These are phyloP conservation scores for Nerophis ophidion DNA, from an alignment of 2,113 vertebrate genomes.

Conservation along the genomic window DNA sequence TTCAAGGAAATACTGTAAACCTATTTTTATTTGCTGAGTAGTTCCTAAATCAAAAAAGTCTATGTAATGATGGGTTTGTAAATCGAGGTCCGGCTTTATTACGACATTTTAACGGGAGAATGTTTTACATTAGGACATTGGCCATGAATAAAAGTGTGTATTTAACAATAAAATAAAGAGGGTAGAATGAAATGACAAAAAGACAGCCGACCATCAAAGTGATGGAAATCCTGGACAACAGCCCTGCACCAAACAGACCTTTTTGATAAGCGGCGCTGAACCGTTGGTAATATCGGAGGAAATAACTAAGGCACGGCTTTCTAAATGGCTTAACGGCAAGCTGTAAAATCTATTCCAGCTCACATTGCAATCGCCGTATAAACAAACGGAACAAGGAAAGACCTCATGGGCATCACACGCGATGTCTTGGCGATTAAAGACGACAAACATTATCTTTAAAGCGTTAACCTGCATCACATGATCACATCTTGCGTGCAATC, in stretches of 20 bases:
- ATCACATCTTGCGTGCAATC: conserved; percentile 15
- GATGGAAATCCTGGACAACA: neutral
- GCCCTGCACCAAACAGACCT: neutral
- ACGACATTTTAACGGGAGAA: neutral
- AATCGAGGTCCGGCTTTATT: neutral
- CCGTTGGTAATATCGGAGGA: neutral
- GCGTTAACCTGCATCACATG: neutral
- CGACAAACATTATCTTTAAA: conserved; percentile 2
- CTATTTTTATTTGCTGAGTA: too few species aligned
- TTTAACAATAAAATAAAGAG: neutral
- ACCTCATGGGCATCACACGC: neutral
- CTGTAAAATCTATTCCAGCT: conserved; percentile 15
- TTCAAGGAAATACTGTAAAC: too few species aligned
- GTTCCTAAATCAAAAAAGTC: too few species aligned
- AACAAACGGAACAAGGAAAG: neutral
- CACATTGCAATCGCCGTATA: conserved; percentile 10
- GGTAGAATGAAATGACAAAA: neutral
- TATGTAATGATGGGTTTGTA: too few species aligned
- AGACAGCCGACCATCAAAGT: neutral
- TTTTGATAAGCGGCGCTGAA: neutral
- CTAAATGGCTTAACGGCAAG: neutral
- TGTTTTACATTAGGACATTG: neutral
- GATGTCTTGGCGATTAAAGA: conserved; percentile 5
- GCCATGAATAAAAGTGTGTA: too few species aligned
- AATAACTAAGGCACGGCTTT: neutral